Percentiles rank a stretch among this genome's conserved stretches.
Evolutionary conservation across 2,888 invertebrate species (phyloP).

Genomic region (Mellilla xanthometata): DNA sequence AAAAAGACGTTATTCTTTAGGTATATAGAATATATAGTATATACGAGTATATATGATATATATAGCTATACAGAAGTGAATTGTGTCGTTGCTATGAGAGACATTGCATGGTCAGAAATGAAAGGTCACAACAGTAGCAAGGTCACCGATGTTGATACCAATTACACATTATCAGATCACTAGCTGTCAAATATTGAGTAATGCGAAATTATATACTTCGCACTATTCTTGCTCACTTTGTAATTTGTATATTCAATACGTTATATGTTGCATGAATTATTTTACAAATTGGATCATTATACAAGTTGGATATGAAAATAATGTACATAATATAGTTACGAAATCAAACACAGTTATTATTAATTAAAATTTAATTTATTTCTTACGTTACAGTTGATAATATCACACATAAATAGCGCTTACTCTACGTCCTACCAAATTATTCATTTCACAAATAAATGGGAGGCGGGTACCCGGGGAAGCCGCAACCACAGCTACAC

Average conservation of each 20-base stretch:
- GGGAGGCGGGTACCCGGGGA: slow-evolving; percentile 28
- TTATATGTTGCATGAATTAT: too few relatives aligned
- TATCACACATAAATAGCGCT: slow-evolving; percentile 21
- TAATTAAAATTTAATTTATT: slow-evolving; percentile 5
- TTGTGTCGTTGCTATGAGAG: slow-evolving; percentile 9
- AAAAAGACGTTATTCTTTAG: too few relatives aligned
- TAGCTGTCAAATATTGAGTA: slow-evolving; percentile 11
- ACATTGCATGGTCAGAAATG: slow-evolving; percentile 25
- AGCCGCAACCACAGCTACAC: slow-evolving; percentile 23
- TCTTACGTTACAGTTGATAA: slow-evolving; percentile 1
- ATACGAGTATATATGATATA: too few relatives aligned
- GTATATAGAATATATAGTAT: too few relatives aligned
- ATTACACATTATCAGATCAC: slow-evolving; percentile 24
- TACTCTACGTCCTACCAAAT: slow-evolving; percentile 3
- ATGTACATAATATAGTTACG: not conserved
- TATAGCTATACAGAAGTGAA: slow-evolving; percentile 3
- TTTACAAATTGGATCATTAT: too few relatives aligned
- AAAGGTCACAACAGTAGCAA: slow-evolving; percentile 30
- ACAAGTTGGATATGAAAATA: too few relatives aligned
- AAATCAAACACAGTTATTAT: slow-evolving; percentile 12
- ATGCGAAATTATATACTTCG: slow-evolving; percentile 6
- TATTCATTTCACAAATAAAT: slow-evolving; percentile 40
- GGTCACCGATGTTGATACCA: slow-evolving; percentile 26
- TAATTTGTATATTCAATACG: too few relatives aligned
- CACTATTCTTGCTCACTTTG: too few relatives aligned